phyloP scores from a whole-genome alignment of 2,888 invertebrate species.

The Cataglyphis albicans region DNA sequence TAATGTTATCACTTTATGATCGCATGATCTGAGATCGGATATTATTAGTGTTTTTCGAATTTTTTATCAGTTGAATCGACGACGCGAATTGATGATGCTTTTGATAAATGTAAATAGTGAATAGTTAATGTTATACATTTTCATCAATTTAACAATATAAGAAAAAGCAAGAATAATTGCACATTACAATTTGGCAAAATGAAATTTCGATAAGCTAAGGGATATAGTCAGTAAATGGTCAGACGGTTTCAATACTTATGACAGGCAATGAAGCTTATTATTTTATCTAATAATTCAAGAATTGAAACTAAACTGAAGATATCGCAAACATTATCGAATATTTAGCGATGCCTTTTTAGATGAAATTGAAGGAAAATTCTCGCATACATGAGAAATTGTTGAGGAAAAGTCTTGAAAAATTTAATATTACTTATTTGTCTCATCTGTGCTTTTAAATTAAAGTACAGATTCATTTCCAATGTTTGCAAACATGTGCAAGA shows the following conservation, averaged over 20 bases:
- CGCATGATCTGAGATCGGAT: neutral
- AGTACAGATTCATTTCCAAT: neutral
- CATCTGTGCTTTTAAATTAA: neutral
- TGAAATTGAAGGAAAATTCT: neutral
- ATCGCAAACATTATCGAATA: too few relatives aligned
- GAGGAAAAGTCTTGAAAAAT: neutral
- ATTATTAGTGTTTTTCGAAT: neutral
- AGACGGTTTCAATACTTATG: constrained; percentile 15
- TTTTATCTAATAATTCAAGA: neutral
- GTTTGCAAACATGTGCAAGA: neutral
- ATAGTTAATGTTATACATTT: neutral
- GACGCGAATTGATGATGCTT: neutral
- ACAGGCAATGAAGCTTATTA: neutral
- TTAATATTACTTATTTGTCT: neutral
- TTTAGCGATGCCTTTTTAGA: neutral
- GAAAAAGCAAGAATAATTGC: neutral
- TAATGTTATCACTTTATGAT: neutral
- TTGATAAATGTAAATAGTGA: neutral
- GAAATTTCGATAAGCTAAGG: constrained; percentile 23
- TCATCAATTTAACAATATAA: neutral
- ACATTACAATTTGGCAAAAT: neutral
- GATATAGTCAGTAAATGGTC: constrained; percentile 45
- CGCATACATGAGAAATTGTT: neutral
- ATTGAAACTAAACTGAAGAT: neutral
- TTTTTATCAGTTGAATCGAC: neutral